Evolutionary conservation across 2,888 invertebrate genomes (phyloP), one percentile per base, ranked within the genome.

Genomic region (Drosophila barbarae): DNA sequence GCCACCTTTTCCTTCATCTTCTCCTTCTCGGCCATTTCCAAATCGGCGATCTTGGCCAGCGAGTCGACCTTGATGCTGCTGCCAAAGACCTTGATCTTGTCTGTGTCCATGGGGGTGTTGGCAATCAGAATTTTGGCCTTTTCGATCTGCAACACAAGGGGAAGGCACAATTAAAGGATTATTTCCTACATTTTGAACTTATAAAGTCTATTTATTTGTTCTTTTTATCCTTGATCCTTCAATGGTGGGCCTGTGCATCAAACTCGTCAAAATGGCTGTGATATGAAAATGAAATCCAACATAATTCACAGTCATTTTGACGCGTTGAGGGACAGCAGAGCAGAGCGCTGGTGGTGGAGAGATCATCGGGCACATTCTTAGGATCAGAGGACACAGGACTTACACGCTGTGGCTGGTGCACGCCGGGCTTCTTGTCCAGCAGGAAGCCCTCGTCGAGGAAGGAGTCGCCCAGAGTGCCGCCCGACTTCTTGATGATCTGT

Each of bases 1-100:
- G 95, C 95, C 3, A 99, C 98, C 92, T 99, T 99, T 82, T 98
- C 97, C 89, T 98, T 98, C 99, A 99, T 99, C 89, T 99, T 99
- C 87, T 98, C 97, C 88, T 99, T 99, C 88, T 99, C 99, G 2
- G 99, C 99, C 47, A 95, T 90, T 90, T 99, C 99, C 52, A 99
- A 91, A 86, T 99, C 99, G 5, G 99, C 99, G 71, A 99, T 97
- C 90, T 99, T 96, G 0, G 96, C 94, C 93, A 96, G 94, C 0
- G 96, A 96, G 88, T 96, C 96, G 0, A 96, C 96, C 86, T 96
- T 94, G 74, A 96, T 98, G 73, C 97, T 94, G 41, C 98, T 98
- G 44, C 99, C 99, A 90, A 99, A 99, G 23, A 99, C 94, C 91
- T 99, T 99, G 77, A 99, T 98, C 91, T 99, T 99, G 88, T 99